phyloP scores from a whole-genome alignment of 2,888 invertebrate genomes.

The Dynastes hyllus region DNA sequence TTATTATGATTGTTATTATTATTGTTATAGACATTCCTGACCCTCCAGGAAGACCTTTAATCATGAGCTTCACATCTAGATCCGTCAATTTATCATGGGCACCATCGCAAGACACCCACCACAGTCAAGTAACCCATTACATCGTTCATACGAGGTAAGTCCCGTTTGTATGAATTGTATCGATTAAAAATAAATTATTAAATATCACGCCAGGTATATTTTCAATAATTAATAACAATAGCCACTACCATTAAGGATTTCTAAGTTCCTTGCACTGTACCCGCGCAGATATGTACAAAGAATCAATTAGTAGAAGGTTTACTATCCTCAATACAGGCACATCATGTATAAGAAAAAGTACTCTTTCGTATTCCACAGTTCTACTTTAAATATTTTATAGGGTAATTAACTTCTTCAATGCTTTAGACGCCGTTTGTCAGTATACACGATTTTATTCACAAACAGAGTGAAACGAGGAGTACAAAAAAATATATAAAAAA shows the following conservation, averaged over 20 bases:
- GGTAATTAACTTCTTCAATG: conserved; percentile 33
- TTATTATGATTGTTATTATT: too few relatives aligned
- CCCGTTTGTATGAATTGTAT: neutral
- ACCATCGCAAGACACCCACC: conserved; percentile 80
- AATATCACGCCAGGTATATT: neutral
- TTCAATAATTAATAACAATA: neutral
- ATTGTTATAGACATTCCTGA: conserved; percentile 78
- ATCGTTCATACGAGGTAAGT: conserved; percentile 83
- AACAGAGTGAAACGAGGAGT: neutral
- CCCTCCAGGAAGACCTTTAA: conserved; percentile 81
- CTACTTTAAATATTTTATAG: conserved; percentile 26
- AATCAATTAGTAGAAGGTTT: conserved; percentile 34
- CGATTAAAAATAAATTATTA: too few relatives aligned
- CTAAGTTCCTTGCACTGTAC: neutral
- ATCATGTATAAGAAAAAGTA: neutral
- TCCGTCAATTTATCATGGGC: conserved; percentile 85
- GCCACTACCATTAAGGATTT: neutral
- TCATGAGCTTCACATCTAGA: conserved; percentile 82
- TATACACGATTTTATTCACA: conserved; percentile 5
- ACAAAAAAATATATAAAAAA: conserved; percentile 9
- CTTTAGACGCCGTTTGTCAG: too few relatives aligned
- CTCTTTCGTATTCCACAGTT: neutral
- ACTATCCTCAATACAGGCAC: neutral
- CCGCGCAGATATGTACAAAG: neutral
- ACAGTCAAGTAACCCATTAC: conserved; percentile 81